phyloP scores from a whole-genome alignment of 64 coral and sea anemone genomes.

The Pocillopora damicornis region DNA sequence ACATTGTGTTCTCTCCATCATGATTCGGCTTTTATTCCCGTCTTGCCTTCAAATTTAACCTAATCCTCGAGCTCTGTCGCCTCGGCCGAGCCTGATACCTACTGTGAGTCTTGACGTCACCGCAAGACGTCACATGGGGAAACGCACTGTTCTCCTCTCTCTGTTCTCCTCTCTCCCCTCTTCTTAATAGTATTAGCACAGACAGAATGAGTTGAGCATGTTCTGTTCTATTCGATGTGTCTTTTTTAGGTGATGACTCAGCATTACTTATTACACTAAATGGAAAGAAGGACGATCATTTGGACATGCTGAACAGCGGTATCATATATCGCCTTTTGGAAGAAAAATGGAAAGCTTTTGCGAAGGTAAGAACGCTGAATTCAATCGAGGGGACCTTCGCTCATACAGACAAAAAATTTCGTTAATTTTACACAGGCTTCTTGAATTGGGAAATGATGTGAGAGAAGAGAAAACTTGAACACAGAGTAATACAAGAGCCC shows the following conservation, averaged over 20 bases:
- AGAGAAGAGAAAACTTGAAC: not conserved
- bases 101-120: too few species aligned
- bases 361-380: slow-evolving; percentile 35
- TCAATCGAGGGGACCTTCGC: too few species aligned
- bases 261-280: slow-evolving; percentile 71
- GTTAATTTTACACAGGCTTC: not conserved
- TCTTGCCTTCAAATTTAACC: too few species aligned
- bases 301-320: slow-evolving; percentile 78
- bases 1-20: too few species aligned
- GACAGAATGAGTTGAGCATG: too few species aligned
- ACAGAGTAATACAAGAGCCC: not conserved
- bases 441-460: not conserved
- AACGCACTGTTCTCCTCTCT: too few species aligned
- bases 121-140: too few species aligned
- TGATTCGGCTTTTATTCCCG: too few species aligned
- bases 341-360: slow-evolving; percentile 87
- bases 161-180: too few species aligned
- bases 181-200: too few species aligned
- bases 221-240: not conserved
- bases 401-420: not conserved
- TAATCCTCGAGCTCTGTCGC: too few species aligned
- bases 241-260: slow-evolving; percentile 51
- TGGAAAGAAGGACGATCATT: slow-evolving; percentile 57
- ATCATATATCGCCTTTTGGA: slow-evolving; percentile 84
- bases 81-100: too few species aligned